These are phyloP conservation scores for Notarius lentiginosus DNA, from an alignment of 2,113 vertebrate species.

Conservation along the genomic window DNA sequence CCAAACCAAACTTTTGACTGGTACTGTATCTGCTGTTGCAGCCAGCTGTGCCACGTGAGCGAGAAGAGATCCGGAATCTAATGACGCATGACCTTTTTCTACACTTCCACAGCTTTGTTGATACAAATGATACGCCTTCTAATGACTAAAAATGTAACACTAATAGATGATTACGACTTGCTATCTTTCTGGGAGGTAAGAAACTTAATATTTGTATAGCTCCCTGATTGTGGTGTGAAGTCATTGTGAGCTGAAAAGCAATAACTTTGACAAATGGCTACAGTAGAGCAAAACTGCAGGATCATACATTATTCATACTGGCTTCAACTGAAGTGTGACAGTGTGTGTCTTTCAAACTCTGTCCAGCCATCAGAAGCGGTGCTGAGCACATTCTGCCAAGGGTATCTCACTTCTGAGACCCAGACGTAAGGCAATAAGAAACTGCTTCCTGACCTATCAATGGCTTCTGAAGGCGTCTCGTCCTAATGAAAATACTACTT, in stretches of 20 bases:
- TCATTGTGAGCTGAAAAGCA: constrained; percentile 15
- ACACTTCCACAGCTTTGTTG: not conserved
- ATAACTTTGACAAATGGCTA: constrained; percentile 40
- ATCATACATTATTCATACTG: constrained; percentile 39
- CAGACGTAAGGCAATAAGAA: constrained; percentile 31
- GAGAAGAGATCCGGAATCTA: not conserved
- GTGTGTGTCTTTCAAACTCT: constrained; percentile 14
- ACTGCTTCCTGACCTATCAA: constrained; percentile 34
- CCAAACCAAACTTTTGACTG: no score
- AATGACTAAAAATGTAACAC: not conserved
- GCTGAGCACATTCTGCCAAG: not conserved
- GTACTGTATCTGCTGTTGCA: no score
- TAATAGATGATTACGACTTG: not conserved
- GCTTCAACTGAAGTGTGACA: constrained; percentile 2
- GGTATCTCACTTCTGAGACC: not conserved
- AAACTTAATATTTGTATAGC: constrained; percentile 11
- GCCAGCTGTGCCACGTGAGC: no score
- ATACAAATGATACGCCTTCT: not conserved
- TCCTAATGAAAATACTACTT: constrained; percentile 46
- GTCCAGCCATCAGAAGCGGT: not conserved
- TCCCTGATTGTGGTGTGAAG: not conserved
- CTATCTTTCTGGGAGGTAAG: not conserved
- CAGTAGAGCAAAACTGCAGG: not conserved
- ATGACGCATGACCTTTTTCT: not conserved
- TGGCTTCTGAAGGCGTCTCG: constrained; percentile 32